Base-by-base conservation (phyloP, 2,888 invertebrate species). In the Thysanoteuthis rhombus region DNA sequence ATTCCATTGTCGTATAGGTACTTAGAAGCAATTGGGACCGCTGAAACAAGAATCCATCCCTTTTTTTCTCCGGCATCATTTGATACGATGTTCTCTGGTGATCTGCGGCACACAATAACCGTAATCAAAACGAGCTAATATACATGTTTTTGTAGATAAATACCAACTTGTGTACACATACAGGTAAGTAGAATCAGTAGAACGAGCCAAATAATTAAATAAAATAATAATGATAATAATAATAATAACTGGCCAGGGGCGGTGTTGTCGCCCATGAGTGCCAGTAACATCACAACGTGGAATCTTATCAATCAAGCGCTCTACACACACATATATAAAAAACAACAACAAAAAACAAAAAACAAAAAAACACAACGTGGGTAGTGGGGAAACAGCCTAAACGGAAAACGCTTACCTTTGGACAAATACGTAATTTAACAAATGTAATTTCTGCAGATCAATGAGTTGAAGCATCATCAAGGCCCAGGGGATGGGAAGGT, bases 381-480 rank as follows among this genome's bases (percentile, higher is more conserved):
- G n/a, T n/a, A n/a, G n/a, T n/a, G n/a, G 75, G n/a, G n/a, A 19
- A n/a, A n/a, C 16, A 75, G 75, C 6, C 10, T 36, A 16, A 36
- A n/a, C 36, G n/a, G n/a, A 75, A 75, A 75, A 75, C 19, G n/a
- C n/a, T 75, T 75, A 75, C 75, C 75, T 75, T 75, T 75, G n/a
- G 75, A 75, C 75, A n/a, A n/a, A 75, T 75, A 75, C n/a, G 75
- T 75, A 75, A 75, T 75, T 75, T 75, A 75, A 75, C 75, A 75
- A 75, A 75, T 75, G 75, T n/a, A 75, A 75, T 75, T 75, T 75
- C 75, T n/a, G 19, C 75, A 36, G 75, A 36, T 75, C 75, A 75
- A 75, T 75, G n/a, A 36, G n/a, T 36, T 75, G 75, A n/a, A 75
- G 52, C 36, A 75, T 16, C n/a, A 36, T 3, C 75, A 36, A 75